phyloP scores from a whole-genome alignment of 23 tunicate genomes.

The Styela plicata region DNA sequence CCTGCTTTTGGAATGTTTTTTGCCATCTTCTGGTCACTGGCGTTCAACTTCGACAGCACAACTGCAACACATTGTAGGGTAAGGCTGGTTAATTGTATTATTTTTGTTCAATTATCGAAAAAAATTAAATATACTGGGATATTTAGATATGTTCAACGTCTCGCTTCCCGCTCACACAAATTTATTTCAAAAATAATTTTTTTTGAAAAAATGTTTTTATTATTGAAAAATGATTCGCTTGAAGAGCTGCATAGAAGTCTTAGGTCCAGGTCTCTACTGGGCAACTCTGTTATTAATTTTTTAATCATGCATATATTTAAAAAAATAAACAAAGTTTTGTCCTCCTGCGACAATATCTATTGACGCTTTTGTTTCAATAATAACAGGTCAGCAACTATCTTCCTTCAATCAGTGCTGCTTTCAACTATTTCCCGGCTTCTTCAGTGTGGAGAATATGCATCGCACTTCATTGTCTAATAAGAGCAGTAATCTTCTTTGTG shows the following conservation, averaged over 20 bases:
- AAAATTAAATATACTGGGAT: no score
- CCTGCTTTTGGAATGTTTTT: constrained; percentile 21
- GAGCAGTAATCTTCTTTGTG: constrained; percentile 5
- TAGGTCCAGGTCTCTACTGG: no score
- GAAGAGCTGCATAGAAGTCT: no score
- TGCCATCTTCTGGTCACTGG: constrained; percentile 1
- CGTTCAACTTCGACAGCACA: not conserved
- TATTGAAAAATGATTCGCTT: no score
- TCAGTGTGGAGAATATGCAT: constrained; percentile 83
- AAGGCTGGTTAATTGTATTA: no score
- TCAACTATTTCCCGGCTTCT: constrained; percentile 57
- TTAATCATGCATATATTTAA: no score
- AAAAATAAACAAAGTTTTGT: not conserved
- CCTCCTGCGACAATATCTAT: not conserved
- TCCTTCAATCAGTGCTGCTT: constrained; percentile 88
- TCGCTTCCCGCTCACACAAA: no score
- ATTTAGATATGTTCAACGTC: no score
- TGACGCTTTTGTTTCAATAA: not conserved
- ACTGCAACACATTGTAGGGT: constrained; percentile 17
- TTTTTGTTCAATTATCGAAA: no score
- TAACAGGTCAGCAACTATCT: constrained; percentile 67
- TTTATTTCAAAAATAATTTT: no score
- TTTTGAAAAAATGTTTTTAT: no score
- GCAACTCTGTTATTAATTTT: no score
- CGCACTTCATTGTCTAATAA: constrained; percentile 41